Evolutionary conservation across 2,113 vertebrate species (phyloP).

Genomic region (Rattus rattus): DNA sequence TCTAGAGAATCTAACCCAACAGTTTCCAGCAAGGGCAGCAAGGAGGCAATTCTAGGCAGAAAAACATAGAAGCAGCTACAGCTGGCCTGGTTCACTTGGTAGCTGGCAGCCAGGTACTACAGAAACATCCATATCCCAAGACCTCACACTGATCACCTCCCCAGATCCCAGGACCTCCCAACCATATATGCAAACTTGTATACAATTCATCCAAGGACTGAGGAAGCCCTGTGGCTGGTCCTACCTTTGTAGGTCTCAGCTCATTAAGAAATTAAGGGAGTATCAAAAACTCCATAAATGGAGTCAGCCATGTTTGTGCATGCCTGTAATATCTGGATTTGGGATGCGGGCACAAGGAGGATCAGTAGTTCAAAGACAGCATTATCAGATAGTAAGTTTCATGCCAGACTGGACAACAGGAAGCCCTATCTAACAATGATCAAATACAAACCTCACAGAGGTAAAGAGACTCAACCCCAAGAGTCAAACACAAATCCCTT

Average conservation of each 20-base stretch:
- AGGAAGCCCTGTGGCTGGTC: neutral
- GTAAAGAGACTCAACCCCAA: neutral
- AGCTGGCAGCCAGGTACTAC: neutral
- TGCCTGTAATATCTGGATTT: neutral
- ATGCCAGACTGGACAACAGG: neutral
- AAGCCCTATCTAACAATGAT: neutral
- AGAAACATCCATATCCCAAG: neutral
- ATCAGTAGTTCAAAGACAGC: neutral
- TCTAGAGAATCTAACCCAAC: neutral
- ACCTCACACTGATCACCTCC: neutral
- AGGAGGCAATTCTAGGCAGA: no score
- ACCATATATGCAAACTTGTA: neutral
- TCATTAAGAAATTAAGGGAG: neutral
- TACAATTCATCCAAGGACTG: neutral
- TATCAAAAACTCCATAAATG: neutral
- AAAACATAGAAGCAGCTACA: neutral
- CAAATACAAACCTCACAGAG: neutral
- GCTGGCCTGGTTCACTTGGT: neutral
- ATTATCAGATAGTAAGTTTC: neutral
- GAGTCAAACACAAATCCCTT: neutral
- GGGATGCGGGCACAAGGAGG: neutral
- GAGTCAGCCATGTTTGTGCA: neutral
- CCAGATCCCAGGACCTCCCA: neutral
- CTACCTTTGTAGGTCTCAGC: neutral
- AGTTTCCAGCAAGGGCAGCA: neutral